Evolutionary conservation across 2,113 vertebrate genomes (phyloP), one percentile per base, ranked within the genome.

Genomic region (Zosterops hypoxanthus): DNA sequence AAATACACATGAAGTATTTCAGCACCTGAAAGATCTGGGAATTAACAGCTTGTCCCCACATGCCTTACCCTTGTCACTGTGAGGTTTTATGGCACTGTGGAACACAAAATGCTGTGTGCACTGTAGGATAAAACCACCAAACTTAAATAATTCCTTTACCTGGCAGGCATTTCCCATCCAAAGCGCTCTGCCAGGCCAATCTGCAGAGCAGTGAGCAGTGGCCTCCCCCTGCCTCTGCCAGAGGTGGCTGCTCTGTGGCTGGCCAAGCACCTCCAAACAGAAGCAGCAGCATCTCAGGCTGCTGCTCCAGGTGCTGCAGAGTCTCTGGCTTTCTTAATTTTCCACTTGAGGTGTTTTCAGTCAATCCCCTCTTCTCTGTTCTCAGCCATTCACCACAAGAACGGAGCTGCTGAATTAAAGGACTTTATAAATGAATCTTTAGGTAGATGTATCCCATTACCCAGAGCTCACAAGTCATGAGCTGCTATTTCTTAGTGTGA

Each of bases 361-460:
- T n/a, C 86, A 82, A 4, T 24, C 47, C 34, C n/a, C 1, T 0
- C 72, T 57, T 83, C 57, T 63, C 60, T 83, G 49, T 73, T 33
- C 92, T 75, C 76, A 75, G 77, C 65, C 66, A 34, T 76, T 85
- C 90, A 63, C 34, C 53, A 17, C 0, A 1, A 90, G 76, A 91
- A 69, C 0, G 34, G 59, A 86, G 86, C 70, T 82, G 81, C 78
- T 94, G 92, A 79, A 92, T 72, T 73, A 17, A 49, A 89, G 77
- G 70, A 49, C 56, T 73, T 36, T 44, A 8, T 46, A 66, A 91
- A 82, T 61, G 57, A 46, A 73, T 61, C 53, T 88, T 85, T 24
- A 77, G 66, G 94, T 70, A 94, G 95, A 87, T 63, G 78, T 44
- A 52, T 70, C 63, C 73, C 63, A 71, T 87, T 82, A 87, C 17